Conservation (phyloP, 2,797 vertebrate genomes). For the Spizella passerina region DNA sequence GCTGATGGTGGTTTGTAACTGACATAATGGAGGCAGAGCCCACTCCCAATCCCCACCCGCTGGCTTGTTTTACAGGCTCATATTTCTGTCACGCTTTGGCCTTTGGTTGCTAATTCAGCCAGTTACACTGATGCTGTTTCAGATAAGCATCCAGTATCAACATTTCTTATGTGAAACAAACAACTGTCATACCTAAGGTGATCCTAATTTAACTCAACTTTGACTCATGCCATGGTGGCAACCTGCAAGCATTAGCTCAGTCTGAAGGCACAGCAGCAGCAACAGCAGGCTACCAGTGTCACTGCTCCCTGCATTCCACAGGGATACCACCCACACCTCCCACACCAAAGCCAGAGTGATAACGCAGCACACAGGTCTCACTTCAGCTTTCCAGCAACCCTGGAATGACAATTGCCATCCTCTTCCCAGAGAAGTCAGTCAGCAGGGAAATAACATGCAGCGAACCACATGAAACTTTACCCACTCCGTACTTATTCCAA, state of each 20-base stretch:
- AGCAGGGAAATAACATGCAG: background rate
- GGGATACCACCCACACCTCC: background rate
- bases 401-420: background rate
- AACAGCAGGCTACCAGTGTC: background rate
- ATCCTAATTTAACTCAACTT: background rate
- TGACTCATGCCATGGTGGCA: background rate
- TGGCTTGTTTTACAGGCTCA: background rate
- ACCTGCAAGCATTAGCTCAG: background rate
- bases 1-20: background rate
- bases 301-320: background rate
- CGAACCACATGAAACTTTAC: background rate
- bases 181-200: background rate
- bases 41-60: background rate
- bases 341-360: background rate
- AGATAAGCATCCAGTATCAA: background rate
- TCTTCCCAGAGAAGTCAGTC: background rate
- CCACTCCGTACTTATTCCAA: background rate
- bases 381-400: background rate
- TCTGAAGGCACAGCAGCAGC: background rate
- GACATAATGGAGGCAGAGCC: conserved; percentile 6
- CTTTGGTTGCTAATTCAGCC: background rate
- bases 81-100: background rate
- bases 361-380: accelerated
- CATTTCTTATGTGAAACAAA: background rate
- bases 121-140: background rate